phyloP scores from a whole-genome alignment of 2,888 invertebrate species.

The Itoplectis maculator region DNA sequence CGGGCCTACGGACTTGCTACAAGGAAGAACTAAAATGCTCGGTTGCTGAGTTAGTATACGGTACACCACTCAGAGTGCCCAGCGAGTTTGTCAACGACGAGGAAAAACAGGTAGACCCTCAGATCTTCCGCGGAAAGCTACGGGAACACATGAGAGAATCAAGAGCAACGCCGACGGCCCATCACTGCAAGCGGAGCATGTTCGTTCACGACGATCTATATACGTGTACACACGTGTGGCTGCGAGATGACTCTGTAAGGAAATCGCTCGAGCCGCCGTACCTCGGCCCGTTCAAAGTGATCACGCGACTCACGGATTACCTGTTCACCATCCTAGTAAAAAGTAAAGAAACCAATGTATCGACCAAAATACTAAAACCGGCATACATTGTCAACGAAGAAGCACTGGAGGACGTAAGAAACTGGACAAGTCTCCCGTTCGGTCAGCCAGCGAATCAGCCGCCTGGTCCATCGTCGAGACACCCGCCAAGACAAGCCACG shows the following conservation, averaged over 20 bases:
- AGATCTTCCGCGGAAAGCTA: slow-evolving; percentile 2
- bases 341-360: not conserved
- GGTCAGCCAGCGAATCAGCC: not conserved
- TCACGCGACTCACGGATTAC: not conserved
- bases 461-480: not conserved
- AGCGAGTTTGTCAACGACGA: slow-evolving; percentile 39
- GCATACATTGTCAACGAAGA: slow-evolving; percentile 10
- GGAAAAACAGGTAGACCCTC: not conserved
- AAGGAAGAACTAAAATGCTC: slow-evolving; percentile 15
- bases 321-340: slow-evolving; percentile 7
- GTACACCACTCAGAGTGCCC: slow-evolving; percentile 12
- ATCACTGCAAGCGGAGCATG: slow-evolving; percentile 23
- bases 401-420: not conserved
- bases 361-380: not conserved
- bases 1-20: slow-evolving; percentile 75
- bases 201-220: slow-evolving; percentile 45
- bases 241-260: not conserved
- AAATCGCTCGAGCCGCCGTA: slow-evolving; percentile 16
- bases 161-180: slow-evolving; percentile 32
- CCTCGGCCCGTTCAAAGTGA: not conserved
- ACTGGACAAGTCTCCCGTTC: not conserved
- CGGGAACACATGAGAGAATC: slow-evolving; percentile 6
- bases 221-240: slow-evolving; percentile 30
- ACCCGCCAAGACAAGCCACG: too few relatives aligned
- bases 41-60: slow-evolving; percentile 39